Percentiles rank a stretch among this genome's conserved stretches.
phyloP scores from a whole-genome alignment of 1,140 invertebrate species.

The Coboldia fuscipes region DNA sequence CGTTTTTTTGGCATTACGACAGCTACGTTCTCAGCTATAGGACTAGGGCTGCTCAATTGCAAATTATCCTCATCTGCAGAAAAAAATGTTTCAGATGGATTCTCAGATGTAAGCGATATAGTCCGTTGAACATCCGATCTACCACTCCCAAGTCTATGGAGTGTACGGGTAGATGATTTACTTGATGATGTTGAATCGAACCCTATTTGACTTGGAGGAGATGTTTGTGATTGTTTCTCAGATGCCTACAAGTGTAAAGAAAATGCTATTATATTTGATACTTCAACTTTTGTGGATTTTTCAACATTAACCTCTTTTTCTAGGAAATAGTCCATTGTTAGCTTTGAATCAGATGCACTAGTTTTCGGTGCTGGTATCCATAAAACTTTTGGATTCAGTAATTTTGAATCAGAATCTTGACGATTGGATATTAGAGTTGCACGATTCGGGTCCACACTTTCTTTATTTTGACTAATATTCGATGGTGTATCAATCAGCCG shows the following conservation, averaged over 20 bases:
- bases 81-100: slow-evolving; percentile 76
- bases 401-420: slow-evolving; percentile 52
- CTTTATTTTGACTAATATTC: slow-evolving; percentile 13
- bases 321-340: slow-evolving; percentile 33
- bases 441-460: slow-evolving; percentile 10
- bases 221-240: slow-evolving; percentile 26
- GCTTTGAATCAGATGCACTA: slow-evolving; percentile 61
- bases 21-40: slow-evolving; percentile 16
- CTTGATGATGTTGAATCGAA: slow-evolving; percentile 19
- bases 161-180: slow-evolving; percentile 9
- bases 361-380: slow-evolving; percentile 25
- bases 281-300: not conserved
- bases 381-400: slow-evolving; percentile 29
- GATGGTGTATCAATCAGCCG: slow-evolving; percentile 43
- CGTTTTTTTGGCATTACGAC: slow-evolving; percentile 28
- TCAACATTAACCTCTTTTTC: not conserved
- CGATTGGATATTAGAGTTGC: slow-evolving; percentile 11
- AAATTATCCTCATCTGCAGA: slow-evolving; percentile 71
- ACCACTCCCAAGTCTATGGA: slow-evolving; percentile 3
- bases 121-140: slow-evolving; percentile 53
- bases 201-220: slow-evolving; percentile 20
- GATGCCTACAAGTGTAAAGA: slow-evolving; percentile 18
- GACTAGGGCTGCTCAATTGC: slow-evolving; percentile 31
- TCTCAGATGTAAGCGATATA: slow-evolving; percentile 68
- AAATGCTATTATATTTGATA: too few relatives aligned